These are phyloP conservation scores for Pipistrellus pipistrellus DNA, from an alignment of 2,797 vertebrate genomes.

Conservation along the genomic window DNA sequence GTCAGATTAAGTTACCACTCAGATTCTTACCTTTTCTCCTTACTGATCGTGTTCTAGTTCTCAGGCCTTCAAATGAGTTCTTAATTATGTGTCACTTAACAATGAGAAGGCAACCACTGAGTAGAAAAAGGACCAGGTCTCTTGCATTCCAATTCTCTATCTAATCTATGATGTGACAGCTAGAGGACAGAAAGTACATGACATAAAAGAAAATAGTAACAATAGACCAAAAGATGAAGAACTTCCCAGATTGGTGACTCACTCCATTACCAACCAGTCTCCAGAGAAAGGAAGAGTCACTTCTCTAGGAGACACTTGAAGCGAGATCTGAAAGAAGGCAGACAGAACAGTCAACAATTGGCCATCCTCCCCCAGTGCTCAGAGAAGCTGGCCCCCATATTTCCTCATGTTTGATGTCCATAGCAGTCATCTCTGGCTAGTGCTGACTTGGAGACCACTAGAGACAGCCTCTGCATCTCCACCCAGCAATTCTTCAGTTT, in stretches of 20 bases:
- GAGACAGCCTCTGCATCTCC: not conserved
- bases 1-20: not conserved
- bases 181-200: not conserved
- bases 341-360: not conserved
- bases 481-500: not conserved
- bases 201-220: slow-evolving; percentile 27
- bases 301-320: slow-evolving; percentile 19
- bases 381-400: not conserved
- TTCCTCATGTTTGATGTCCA: not conserved
- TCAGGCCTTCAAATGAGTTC: not conserved
- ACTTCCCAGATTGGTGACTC: not conserved
- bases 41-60: not conserved
- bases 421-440: not conserved
- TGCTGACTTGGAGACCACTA: not conserved
- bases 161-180: not conserved
- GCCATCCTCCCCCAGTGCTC: not conserved
- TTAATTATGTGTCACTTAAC: not conserved
- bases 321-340: slow-evolving; percentile 32
- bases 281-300: slow-evolving; percentile 3
- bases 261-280: not conserved
- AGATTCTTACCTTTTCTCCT: not conserved
- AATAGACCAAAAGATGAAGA: not conserved
- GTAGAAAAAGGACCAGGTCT: not conserved
- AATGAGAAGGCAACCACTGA: not conserved
- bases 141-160: not conserved